These are phyloP conservation scores for Lordiphosa andalusiaca DNA, from an alignment of 2,888 invertebrate species.

Conservation along the genomic window DNA sequence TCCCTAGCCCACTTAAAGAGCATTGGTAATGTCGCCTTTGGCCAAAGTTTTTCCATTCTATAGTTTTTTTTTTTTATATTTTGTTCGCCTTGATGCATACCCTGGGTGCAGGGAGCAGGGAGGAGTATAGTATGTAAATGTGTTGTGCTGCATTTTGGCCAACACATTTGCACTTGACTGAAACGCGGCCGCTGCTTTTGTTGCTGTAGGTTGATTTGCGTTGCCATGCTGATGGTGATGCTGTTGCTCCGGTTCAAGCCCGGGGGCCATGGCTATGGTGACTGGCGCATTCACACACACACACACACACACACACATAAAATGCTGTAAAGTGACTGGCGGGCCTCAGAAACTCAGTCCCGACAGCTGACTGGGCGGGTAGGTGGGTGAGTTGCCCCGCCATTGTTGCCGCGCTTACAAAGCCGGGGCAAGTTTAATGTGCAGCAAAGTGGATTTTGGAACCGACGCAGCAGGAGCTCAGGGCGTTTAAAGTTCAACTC, in stretches of 20 bases:
- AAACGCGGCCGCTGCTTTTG: constrained; percentile 20
- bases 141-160: constrained; percentile 27
- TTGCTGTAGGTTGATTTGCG: constrained; percentile 25
- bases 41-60: too few relatives aligned
- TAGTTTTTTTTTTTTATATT: background rate
- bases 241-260: constrained; percentile 11
- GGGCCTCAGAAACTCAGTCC: constrained; percentile 29
- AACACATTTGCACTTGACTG: constrained; percentile 46
- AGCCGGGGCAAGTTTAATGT: constrained; percentile 45
- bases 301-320: background rate
- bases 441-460: constrained; percentile 57
- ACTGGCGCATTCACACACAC: too few relatives aligned
- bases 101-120: background rate
- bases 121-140: constrained; percentile 39
- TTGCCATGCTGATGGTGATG: constrained; percentile 22
- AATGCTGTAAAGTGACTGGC: constrained; percentile 47
- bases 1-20: too few relatives aligned
- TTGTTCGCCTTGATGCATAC: too few relatives aligned
- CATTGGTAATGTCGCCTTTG: too few relatives aligned
- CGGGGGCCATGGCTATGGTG: background rate
- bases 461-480: constrained; percentile 13
- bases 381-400: constrained; percentile 24
- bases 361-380: constrained; percentile 13
- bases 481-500: constrained; percentile 23
- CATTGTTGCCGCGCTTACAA: constrained; percentile 40